Base-by-base conservation (phyloP, 2,113 vertebrate species). In the Pygoscelis adeliae region DNA sequence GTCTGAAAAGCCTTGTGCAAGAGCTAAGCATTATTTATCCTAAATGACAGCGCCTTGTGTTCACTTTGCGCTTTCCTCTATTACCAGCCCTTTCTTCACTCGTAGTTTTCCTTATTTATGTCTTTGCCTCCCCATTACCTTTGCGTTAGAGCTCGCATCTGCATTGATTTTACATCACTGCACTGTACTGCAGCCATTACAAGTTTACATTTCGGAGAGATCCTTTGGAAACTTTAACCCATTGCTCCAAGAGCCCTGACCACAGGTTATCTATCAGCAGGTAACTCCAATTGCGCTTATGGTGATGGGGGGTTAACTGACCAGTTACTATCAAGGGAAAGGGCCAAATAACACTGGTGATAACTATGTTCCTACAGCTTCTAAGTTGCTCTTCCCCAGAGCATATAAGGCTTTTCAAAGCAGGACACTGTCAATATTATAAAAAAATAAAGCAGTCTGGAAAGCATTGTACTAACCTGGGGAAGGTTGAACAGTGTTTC, bases 131-230 rank as follows among this genome's bases (percentile, higher is more conserved):
- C 84, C 94, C 87, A 94, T 97, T 97, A 97, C 87, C 87, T 91
- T 84, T 80, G 78, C 6, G 26, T 85, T 96, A 94, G 91, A 93
- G 89, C 89, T 96, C 5, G 3, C 66, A 87, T 97, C 93, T 95
- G 77, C 94, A 96, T 96, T 96, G 96, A 97, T 97, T 97, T 97
- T 96, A 96, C 93, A 95, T 96, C 94, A 77, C 89, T 79, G 82
- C 38, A 1, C 93, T 82, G 87, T 70, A 30, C 87, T 95, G 93
- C 94, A 96, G 62, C 78, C 87, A 91, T 96, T 97, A 95, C 83
- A 83, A 72, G 89, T 94, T 94, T 95, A 88, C 84, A 52, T 90
- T 76, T 95, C 49, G 22, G 83, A 84, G 66, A 83, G 46, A 96
- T 79, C 84, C 74, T 83, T 87, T 70, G 77, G 89, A 83, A 55